Percentiles rank a stretch among this genome's conserved stretches.
These are phyloP conservation scores for Phyllopteryx taeniolatus DNA, from an alignment of 2,113 vertebrate genomes.

Conservation along the genomic window DNA sequence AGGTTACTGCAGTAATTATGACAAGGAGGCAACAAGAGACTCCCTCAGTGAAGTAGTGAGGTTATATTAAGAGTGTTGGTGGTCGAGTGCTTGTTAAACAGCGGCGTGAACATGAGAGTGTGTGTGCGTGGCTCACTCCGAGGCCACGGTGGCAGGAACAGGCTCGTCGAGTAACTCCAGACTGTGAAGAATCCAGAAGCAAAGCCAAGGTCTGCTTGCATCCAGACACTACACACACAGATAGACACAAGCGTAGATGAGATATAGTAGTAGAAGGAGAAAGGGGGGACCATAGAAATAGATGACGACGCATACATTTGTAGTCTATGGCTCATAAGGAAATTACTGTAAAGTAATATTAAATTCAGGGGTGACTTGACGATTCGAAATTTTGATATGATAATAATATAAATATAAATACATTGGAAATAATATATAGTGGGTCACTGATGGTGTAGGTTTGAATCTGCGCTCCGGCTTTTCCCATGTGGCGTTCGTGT, in stretches of 20 bases:
- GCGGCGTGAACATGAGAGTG: conserved; percentile 2
- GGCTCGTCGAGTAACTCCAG: conserved; percentile 89
- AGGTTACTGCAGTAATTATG: conserved; percentile 2
- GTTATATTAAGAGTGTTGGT: conserved; percentile 6
- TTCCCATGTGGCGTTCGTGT: too few species aligned
- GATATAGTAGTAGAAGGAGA: not conserved
- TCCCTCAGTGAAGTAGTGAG: not conserved
- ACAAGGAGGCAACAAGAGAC: conserved; percentile 1
- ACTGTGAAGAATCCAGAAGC: conserved; percentile 98
- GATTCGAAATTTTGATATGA: too few species aligned
- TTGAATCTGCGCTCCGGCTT: too few species aligned
- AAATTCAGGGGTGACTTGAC: too few species aligned
- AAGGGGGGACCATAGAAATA: not conserved
- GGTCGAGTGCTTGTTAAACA: not conserved
- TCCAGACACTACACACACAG: conserved; percentile 83
- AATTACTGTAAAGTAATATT: too few species aligned
- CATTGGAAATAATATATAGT: too few species aligned
- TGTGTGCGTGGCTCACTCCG: conserved; percentile 80
- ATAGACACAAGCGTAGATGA: conserved; percentile 12
- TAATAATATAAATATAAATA: too few species aligned
- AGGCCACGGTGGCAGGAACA: conserved; percentile 79
- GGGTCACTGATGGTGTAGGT: too few species aligned
- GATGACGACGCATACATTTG: too few species aligned
- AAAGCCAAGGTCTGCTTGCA: conserved; percentile 96
- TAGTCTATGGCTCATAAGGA: not conserved